These are phyloP conservation scores for Calliphora vicina DNA, from an alignment of 1,140 invertebrate genomes.

Conservation along the genomic window DNA sequence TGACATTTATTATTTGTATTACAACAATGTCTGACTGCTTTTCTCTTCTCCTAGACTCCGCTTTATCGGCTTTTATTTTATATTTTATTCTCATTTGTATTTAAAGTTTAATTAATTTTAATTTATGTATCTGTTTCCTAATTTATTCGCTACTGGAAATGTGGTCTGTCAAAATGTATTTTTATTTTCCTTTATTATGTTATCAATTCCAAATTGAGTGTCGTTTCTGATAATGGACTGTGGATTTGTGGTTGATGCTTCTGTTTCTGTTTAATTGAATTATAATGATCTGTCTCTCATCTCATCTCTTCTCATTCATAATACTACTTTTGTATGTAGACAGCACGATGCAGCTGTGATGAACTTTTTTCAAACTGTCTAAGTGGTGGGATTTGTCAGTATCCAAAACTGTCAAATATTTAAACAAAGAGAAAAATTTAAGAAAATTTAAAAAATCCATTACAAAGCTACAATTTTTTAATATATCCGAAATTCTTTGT, in stretches of 20 bases:
- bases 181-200: neutral
- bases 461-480: too few relatives aligned
- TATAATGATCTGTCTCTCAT: constrained; percentile 1
- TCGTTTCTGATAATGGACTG: neutral
- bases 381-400: too few relatives aligned
- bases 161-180: neutral
- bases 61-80: neutral
- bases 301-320: neutral
- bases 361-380: neutral
- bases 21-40: neutral
- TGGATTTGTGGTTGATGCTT: neutral
- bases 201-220: neutral
- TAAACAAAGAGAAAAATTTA: too few relatives aligned
- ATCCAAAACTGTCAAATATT: too few relatives aligned
- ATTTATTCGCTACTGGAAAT: constrained; percentile 11
- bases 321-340: neutral
- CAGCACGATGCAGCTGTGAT: neutral
- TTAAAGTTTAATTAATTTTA: constrained; percentile 4
- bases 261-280: neutral
- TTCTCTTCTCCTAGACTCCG: neutral
- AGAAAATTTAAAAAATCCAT: too few relatives aligned
- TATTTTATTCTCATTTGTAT: neutral
- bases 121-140: constrained; percentile 8
- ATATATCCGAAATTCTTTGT: too few relatives aligned
- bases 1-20: neutral